These are phyloP conservation scores for Mamestra brassicae DNA, from an alignment of 2,888 invertebrate species.

Conservation along the genomic window DNA sequence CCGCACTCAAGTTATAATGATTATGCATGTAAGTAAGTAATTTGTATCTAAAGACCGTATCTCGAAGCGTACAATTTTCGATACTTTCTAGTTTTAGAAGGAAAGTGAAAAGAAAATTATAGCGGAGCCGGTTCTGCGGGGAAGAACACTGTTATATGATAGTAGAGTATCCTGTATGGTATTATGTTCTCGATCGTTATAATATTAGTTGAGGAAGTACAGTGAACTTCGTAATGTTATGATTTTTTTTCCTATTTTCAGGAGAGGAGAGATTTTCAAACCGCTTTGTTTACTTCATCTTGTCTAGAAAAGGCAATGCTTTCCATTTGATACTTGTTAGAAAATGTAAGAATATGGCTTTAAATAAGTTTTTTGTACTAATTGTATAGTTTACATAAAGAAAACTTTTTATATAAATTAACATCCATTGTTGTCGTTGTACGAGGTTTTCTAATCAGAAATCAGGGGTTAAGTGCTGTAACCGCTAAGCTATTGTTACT, in stretches of 20 bases:
- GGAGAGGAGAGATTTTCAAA: background rate
- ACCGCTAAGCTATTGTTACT: slow-evolving; percentile 43
- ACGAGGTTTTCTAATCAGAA: slow-evolving; percentile 1
- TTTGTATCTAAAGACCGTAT: slow-evolving; percentile 63
- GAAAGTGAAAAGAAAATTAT: slow-evolving; percentile 70
- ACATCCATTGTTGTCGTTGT: background rate
- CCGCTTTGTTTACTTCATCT: accelerated
- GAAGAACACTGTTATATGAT: slow-evolving; percentile 60
- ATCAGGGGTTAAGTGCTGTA: slow-evolving; percentile 5
- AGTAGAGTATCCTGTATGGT: slow-evolving; percentile 23
- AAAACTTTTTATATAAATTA: background rate
- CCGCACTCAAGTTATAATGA: slow-evolving; percentile 25
- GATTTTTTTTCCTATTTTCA: slow-evolving; percentile 23
- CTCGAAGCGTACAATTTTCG: slow-evolving; percentile 67
- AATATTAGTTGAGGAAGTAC: slow-evolving; percentile 45
- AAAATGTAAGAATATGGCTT: background rate
- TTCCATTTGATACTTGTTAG: background rate
- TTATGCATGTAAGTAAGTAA: slow-evolving; percentile 54
- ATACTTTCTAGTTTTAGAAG: slow-evolving; percentile 71
- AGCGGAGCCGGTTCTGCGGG: slow-evolving; percentile 38
- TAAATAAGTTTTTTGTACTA: background rate
- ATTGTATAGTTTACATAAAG: slow-evolving; percentile 1
- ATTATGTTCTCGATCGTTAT: slow-evolving; percentile 27
- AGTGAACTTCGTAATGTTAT: slow-evolving; percentile 14
- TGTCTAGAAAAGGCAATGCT: background rate